Conservation (phyloP, 2,888 invertebrate species). For the Boloria euphrosyne region DNA sequence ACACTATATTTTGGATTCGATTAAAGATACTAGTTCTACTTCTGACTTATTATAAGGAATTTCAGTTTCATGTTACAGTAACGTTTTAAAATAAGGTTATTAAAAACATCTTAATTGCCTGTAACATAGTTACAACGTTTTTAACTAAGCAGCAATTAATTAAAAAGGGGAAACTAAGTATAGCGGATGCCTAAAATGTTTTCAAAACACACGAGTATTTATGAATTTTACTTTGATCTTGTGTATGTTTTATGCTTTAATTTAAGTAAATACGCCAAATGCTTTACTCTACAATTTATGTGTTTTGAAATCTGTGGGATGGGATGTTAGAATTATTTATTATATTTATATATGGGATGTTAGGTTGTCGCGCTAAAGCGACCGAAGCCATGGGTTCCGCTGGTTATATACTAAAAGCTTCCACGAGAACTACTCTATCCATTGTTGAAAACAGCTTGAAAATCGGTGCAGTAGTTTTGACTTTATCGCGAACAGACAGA, state of each 20-base stretch:
- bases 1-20: too few species aligned
- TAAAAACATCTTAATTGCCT: slow-evolving; percentile 10
- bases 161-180: slow-evolving; percentile 18
- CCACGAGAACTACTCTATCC: too few species aligned
- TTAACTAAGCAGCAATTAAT: slow-evolving; percentile 27
- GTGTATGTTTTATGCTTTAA: slow-evolving; percentile 36
- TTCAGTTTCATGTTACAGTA: neutral
- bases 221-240: slow-evolving; percentile 40
- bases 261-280: slow-evolving; percentile 36
- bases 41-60: too few species aligned
- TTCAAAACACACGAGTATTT: slow-evolving; percentile 39
- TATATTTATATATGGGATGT: slow-evolving; percentile 4
- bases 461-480: too few species aligned
- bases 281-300: slow-evolving; percentile 35
- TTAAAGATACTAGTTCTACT: too few species aligned
- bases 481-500: too few species aligned
- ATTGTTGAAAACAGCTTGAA: too few species aligned
- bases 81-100: slow-evolving; percentile 6
- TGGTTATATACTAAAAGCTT: too few species aligned
- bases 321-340: neutral
- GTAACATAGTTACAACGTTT: slow-evolving; percentile 15
- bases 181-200: slow-evolving; percentile 33
- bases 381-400: too few species aligned
- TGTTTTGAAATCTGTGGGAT: slow-evolving; percentile 27
- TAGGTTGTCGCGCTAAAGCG: too few species aligned